These are phyloP conservation scores for Premnoplex brunnescens DNA, from an alignment of 2,797 vertebrate genomes.

Conservation along the genomic window DNA sequence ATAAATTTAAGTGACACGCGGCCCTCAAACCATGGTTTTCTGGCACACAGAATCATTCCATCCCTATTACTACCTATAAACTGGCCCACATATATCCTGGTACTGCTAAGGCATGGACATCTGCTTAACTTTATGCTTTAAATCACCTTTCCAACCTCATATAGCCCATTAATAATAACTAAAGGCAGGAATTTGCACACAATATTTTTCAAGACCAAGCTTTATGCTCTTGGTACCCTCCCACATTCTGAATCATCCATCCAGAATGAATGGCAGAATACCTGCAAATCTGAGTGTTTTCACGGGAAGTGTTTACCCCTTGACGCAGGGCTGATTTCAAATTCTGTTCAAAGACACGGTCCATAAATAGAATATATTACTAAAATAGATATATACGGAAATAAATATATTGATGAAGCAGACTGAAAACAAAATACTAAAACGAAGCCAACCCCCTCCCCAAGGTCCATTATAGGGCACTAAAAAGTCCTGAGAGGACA, in stretches of 20 bases:
- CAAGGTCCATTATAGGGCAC: fast-evolving
- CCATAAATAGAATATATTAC: not conserved
- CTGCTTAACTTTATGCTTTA: not conserved
- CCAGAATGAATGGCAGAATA: not conserved
- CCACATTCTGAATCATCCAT: not conserved
- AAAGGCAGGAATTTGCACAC: not conserved
- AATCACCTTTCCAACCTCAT: not conserved
- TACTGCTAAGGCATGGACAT: not conserved
- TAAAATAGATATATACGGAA: not conserved
- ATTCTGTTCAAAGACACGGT: not conserved
- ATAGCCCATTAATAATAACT: not conserved
- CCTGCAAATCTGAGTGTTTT: not conserved
- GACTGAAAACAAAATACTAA: not conserved
- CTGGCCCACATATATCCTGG: no score
- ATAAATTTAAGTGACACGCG: not conserved
- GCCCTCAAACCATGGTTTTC: not conserved
- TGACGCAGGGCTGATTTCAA: not conserved
- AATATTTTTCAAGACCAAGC: not conserved
- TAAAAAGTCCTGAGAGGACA: not conserved
- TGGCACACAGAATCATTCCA: not conserved
- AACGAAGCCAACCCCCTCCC: not conserved
- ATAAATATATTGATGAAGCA: not conserved
- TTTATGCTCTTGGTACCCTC: not conserved
- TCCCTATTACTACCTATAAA: not conserved
- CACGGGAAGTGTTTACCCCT: not conserved